Evolutionary conservation across 2,888 invertebrate species (phyloP), one percentile per base, ranked within the genome.

Genomic region (Toxonevra muliebris): DNA sequence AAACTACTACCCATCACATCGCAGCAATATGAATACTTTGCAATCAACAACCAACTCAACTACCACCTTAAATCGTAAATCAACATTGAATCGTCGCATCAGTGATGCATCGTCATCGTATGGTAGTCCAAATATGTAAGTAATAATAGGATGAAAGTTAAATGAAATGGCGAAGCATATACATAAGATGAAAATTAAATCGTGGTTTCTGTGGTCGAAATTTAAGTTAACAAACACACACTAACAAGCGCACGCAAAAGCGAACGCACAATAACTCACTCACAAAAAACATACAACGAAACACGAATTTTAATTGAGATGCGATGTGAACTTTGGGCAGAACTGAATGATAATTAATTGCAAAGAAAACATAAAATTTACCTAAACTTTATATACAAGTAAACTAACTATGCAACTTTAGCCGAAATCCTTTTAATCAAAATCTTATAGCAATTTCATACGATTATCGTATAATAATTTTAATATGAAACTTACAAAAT

Each of bases 1-100:
- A 55, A 94, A 94, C 80, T 87, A 92, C 41, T 87, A 88, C 77
- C 88, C 89, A 17, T 87, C 80, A n/a, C 74, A 76, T 71, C 77
- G 76, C 19, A 75, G 68, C 52, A 67, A 72, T 20, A 74, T 69
- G 11, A 64, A 72, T 30, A 75, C 73, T 15, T 67, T 69, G 57
- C 72, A 71, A 57, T 70, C 69, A 42, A 66, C 74, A 1, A 78
- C 76, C 63, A 74, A 74, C 62, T 65, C 71, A 40, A 76, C 71
- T 11, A 76, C 74, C n/a, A 88, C 89, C 1, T 83, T 88, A 0
- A 87, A 89, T 66, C 79, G 82, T 59, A 85, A 84, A 74, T 77
- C 79, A 52, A 80, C 84, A 63, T 71, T 84, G 15, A 84, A 78
- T 69, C 82, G 86, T 43, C 82, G 85, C 54, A 81, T 85, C 2